Evolutionary conservation across 1,140 invertebrate species (phyloP).

Genomic region (Caenorhabditis tropicalis): DNA sequence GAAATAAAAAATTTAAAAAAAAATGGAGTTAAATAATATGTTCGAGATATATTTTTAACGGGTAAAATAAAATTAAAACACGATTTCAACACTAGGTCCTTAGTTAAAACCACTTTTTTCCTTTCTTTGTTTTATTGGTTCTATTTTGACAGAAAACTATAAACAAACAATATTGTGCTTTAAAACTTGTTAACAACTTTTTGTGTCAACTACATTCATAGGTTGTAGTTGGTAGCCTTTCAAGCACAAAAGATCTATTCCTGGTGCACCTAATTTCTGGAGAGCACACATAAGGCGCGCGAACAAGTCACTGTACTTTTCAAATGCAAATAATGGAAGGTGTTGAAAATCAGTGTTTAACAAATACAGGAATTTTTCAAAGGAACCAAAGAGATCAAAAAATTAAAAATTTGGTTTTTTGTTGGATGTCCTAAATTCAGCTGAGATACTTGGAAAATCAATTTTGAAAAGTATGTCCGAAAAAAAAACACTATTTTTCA

Average conservation of each 20-base stretch:
- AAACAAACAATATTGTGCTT: no score
- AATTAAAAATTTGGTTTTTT: not conserved
- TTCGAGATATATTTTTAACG: no score
- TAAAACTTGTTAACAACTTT: not conserved
- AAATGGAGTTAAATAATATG: no score
- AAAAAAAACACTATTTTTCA: no score
- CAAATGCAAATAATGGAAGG: not conserved
- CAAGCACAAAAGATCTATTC: conserved; percentile 1
- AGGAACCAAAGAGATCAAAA: not conserved
- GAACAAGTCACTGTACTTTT: conserved; percentile 25
- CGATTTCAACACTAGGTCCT: no score
- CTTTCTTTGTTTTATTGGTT: no score
- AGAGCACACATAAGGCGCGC: not conserved
- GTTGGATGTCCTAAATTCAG: no score
- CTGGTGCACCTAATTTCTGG: not conserved
- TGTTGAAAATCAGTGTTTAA: not conserved
- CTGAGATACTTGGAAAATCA: no score
- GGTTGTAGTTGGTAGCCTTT: conserved; percentile 1
- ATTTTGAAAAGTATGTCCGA: no score
- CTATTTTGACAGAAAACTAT: not conserved
- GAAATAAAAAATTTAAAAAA: no score
- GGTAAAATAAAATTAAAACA: no score
- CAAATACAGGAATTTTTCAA: not conserved
- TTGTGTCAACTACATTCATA: not conserved
- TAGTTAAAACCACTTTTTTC: not conserved